phyloP scores from a whole-genome alignment of 2,113 vertebrate species.

The Pangasianodon gigas region DNA sequence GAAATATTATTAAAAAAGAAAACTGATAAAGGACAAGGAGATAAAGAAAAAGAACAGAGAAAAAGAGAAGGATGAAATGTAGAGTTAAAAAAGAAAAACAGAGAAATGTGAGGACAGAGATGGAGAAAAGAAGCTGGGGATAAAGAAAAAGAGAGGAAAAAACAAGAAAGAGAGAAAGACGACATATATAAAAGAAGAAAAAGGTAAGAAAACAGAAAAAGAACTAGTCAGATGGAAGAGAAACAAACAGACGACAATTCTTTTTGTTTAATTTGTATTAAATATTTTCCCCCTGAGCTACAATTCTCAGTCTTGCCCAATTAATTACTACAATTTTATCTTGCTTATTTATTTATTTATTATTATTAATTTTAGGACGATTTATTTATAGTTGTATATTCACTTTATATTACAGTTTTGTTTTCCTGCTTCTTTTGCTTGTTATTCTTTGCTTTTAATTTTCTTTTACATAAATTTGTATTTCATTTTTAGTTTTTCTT shows the following conservation, averaged over 20 bases:
- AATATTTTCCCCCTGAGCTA: not conserved
- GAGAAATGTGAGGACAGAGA: not conserved
- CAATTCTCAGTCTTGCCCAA: not conserved
- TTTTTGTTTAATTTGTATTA: not conserved
- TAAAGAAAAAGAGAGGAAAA: not conserved
- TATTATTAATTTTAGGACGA: not conserved
- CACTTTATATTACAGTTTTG: not conserved
- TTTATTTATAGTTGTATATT: not conserved
- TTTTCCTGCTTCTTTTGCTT: not conserved
- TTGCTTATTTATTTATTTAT: not conserved
- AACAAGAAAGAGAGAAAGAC: not conserved
- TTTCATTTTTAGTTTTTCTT: too few species aligned
- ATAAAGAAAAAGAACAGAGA: slow-evolving; percentile 4
- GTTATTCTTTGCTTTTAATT: not conserved
- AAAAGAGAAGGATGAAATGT: not conserved
- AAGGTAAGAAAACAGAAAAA: not conserved
- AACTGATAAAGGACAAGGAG: not conserved
- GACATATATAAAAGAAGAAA: not conserved
- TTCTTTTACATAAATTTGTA: too few species aligned
- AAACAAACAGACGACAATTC: not conserved
- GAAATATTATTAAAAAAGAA: not conserved
- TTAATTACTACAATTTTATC: not conserved
- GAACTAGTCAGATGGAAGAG: not conserved
- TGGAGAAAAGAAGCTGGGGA: not conserved
- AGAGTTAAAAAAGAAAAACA: not conserved